Percentiles rank a stretch among this genome's conserved stretches.
Evolutionary conservation across 2,113 vertebrate genomes (phyloP).

Genomic region (Embiotoca jacksoni): DNA sequence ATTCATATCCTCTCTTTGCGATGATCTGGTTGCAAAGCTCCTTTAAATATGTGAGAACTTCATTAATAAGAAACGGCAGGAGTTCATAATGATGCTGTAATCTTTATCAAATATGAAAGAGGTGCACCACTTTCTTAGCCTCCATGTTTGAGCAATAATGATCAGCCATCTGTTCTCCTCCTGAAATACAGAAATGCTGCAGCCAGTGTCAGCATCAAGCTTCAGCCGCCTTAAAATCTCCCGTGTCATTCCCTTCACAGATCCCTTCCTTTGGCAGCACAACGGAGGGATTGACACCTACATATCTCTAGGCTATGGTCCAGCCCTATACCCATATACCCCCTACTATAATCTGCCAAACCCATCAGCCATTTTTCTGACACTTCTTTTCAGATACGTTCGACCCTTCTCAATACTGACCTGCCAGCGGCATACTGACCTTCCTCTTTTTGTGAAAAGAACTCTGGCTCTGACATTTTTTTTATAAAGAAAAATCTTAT

Average conservation of each 20-base stretch:
- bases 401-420: constrained; percentile 9
- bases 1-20: neutral
- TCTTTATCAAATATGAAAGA: constrained; percentile 17
- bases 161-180: constrained; percentile 3
- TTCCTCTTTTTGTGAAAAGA: constrained; percentile 13
- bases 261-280: constrained; percentile 10
- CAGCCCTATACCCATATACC: constrained; percentile 13
- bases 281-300: constrained; percentile 14
- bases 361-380: constrained; percentile 21
- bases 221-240: constrained; percentile 14
- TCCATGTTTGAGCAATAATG: constrained; percentile 5
- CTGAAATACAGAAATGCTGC: constrained; percentile 20
- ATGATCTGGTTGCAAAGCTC: neutral
- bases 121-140: neutral
- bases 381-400: constrained; percentile 24
- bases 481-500: neutral
- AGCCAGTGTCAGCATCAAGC: constrained; percentile 4
- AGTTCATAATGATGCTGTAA: constrained; percentile 17
- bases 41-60: constrained; percentile 12
- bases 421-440: neutral
- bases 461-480: neutral
- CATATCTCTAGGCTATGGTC: constrained; percentile 32
- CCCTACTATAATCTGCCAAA: constrained; percentile 19
- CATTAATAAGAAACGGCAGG: neutral
- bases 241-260: constrained; percentile 11